Conservation (phyloP, 1,140 invertebrate species). For the Drosophila nannoptera region DNA sequence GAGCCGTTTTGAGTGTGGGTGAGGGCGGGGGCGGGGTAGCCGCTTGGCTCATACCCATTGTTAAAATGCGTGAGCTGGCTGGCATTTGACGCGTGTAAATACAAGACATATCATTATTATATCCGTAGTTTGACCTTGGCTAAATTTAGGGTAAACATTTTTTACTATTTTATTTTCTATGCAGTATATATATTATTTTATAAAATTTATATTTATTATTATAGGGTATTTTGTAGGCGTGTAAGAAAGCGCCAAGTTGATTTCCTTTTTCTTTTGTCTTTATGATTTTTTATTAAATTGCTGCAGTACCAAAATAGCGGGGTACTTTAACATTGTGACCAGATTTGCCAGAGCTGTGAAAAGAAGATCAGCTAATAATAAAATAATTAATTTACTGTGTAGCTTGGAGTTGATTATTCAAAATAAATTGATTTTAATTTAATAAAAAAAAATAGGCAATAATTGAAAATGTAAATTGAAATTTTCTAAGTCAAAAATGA, state of each 20-base stretch:
- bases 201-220: neutral
- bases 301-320: neutral
- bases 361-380: neutral
- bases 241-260: too few relatives aligned
- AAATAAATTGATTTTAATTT: too few relatives aligned
- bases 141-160: neutral
- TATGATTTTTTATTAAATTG: neutral
- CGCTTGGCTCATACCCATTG: slow-evolving; percentile 8
- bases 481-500: too few relatives aligned
- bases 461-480: too few relatives aligned
- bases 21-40: neutral
- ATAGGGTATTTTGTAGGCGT: neutral
- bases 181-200: too few relatives aligned
- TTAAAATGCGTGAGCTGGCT: neutral
- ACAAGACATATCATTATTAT: too few relatives aligned
- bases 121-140: too few relatives aligned
- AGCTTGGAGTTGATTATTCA: too few relatives aligned
- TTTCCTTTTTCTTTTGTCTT: neutral
- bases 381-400: too few relatives aligned
- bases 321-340: neutral
- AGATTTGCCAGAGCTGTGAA: neutral
- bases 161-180: neutral
- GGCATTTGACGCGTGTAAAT: too few relatives aligned
- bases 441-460: too few relatives aligned
- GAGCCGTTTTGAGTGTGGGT: slow-evolving; percentile 22